Evolutionary conservation across 2,888 invertebrate genomes (phyloP), one percentile per base, ranked within the genome.

Genomic region (Osmoderma eremita): DNA sequence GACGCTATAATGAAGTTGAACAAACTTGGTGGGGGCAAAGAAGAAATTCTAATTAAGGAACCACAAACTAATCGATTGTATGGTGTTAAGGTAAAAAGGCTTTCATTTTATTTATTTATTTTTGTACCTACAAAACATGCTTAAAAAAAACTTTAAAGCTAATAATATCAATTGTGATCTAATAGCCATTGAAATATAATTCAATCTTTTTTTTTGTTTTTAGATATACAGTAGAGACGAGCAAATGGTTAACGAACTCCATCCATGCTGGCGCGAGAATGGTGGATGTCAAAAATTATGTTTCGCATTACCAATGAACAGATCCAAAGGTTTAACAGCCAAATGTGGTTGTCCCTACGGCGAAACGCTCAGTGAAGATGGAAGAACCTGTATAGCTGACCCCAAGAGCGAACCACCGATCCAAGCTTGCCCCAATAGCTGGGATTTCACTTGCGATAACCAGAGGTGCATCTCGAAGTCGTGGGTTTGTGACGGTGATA

Each of bases 401-500:
- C 94, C 95, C 0, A 90, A 88, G 75, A 88, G 91, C 0, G 95
- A 97, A 81, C 94, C 95, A 0, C 93, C 94, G 0, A 88, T 93
- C 0, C 91, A 93, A 74, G 91, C 95, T 0, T 97, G 97, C 77
- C 93, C 94, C 0, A 95, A 95, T 77, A 87, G 91, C 0, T 95
- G 95, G 91, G 94, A 97, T 83, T 97, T 97, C 79, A 95, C 95
- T 0, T 98, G 98, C 79, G 90, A 90, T 75, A 97, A 97, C 81
- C 94, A 95, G 78, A 84, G 94, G 24, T 96, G 95, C 78, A 94
- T 97, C 61, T 95, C 95, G 0, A 94, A 94, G 79, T 92, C 93
- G 6, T 97, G 97, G 97, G 91, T 95, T 1, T 97, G 97, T 79
- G 97, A 97, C 79, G 97, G 96, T 0, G 97, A 97, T 75, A 94